Conservation (phyloP, 2,797 vertebrate species). For the Etheostoma perlongum region DNA sequence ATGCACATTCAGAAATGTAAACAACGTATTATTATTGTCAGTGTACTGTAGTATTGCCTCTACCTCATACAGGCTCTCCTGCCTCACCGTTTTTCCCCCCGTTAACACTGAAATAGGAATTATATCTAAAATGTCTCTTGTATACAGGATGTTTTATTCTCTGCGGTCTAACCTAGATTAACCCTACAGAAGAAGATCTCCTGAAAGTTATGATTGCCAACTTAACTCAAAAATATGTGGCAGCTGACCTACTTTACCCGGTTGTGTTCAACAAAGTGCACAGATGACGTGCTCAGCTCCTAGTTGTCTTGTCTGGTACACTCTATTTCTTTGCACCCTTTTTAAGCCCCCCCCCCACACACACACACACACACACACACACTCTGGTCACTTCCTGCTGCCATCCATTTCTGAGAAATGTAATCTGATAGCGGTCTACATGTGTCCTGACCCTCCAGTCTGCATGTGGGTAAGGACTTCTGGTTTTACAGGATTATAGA, state of each 20-base stretch:
- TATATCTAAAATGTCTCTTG: too few species aligned
- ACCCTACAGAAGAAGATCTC: conserved; percentile 19
- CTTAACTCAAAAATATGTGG: conserved; percentile 8
- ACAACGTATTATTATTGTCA: too few species aligned
- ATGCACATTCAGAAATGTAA: too few species aligned
- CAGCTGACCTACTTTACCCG: conserved; percentile 13
- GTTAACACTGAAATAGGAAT: too few species aligned
- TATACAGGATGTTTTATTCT: background rate
- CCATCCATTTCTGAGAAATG: conserved; percentile 78
- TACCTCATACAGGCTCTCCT: too few species aligned
- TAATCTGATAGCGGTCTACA: conserved; percentile 77
- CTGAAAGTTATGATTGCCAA: conserved; percentile 3
- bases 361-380: background rate
- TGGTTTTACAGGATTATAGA: conserved; percentile 73
- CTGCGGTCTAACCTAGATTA: conserved; percentile 4
- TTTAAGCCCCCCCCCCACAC: conserved; percentile 3
- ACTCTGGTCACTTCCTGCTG: conserved; percentile 76
- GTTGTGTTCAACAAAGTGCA: background rate
- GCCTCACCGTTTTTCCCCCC: too few species aligned
- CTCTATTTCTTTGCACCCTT: conserved; percentile 35
- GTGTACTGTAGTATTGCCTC: too few species aligned
- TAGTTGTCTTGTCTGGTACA: conserved; percentile 23
- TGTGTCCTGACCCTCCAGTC: conserved; percentile 67
- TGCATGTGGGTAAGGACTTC: conserved; percentile 67
- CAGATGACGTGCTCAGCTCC: conserved; percentile 18